These are phyloP conservation scores for Tromatobia lineatoria DNA, from an alignment of 2,888 invertebrate species.

Conservation along the genomic window DNA sequence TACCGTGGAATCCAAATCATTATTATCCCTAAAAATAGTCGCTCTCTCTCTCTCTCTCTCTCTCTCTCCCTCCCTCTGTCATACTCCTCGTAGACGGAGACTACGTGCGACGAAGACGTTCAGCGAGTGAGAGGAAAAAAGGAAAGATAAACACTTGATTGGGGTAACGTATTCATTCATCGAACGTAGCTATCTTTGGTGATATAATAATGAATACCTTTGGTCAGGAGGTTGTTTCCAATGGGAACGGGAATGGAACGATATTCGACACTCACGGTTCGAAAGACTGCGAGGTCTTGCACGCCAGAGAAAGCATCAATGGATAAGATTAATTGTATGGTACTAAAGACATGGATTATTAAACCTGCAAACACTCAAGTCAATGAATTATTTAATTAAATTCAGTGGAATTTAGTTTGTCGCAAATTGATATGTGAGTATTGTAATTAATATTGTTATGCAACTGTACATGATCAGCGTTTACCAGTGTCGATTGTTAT, in stretches of 20 bases:
- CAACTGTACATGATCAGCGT: too few species aligned
- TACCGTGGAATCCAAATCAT: conserved; percentile 77
- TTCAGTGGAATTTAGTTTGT: not conserved
- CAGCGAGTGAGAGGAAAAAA: conserved; percentile 44
- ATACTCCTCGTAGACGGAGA: conserved; percentile 6
- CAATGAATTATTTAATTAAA: not conserved
- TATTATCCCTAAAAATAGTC: conserved; percentile 70
- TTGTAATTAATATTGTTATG: too few species aligned
- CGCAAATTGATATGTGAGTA: not conserved
- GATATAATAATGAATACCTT: conserved; percentile 62
- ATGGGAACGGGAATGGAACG: conserved; percentile 33
- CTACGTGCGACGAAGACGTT: conserved; percentile 48
- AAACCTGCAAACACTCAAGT: not conserved
- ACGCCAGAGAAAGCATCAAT: not conserved
- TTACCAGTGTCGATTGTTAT: too few species aligned
- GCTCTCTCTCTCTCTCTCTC: conserved; percentile 53
- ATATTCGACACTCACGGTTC: conserved; percentile 6
- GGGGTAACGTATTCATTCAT: conserved; percentile 56
- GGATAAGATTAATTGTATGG: not conserved
- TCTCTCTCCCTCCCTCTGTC: conserved; percentile 51
- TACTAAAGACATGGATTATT: not conserved
- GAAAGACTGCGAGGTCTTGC: conserved; percentile 30
- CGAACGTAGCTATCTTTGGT: conserved; percentile 29
- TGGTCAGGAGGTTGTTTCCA: conserved; percentile 28
- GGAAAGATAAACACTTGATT: conserved; percentile 63